Conservation (phyloP, 1,140 invertebrate species). For the Anastrepha obliqua region DNA sequence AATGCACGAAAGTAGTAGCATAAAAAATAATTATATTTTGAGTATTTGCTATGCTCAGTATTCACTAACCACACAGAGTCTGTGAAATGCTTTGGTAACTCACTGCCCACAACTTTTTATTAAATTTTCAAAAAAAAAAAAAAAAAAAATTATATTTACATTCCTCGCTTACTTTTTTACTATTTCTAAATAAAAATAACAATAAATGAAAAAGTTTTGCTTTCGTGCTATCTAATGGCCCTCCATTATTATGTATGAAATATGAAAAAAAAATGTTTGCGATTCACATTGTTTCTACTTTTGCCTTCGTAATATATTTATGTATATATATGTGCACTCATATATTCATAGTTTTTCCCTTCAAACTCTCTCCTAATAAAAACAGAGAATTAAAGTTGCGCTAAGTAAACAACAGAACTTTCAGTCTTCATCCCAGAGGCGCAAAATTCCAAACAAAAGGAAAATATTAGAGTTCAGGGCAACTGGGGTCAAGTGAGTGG, state of each 20-base stretch:
- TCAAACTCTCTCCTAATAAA: neutral
- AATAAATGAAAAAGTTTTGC: neutral
- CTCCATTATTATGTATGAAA: neutral
- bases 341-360: neutral
- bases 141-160: too few relatives aligned
- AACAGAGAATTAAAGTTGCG: slow-evolving; percentile 5
- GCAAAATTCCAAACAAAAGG: slow-evolving; percentile 31
- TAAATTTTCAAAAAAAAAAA: too few relatives aligned
- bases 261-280: neutral
- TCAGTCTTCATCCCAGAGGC: slow-evolving; percentile 21
- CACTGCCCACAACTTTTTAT: too few relatives aligned
- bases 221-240: neutral
- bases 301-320: neutral
- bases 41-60: too few relatives aligned
- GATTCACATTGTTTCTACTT: neutral
- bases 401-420: slow-evolving; percentile 26
- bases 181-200: neutral
- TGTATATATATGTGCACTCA: neutral
- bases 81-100: too few relatives aligned
- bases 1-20: too few relatives aligned
- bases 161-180: neutral
- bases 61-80: too few relatives aligned
- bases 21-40: too few relatives aligned
- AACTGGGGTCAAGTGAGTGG: slow-evolving; percentile 23
- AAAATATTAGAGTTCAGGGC: neutral